phyloP scores from a whole-genome alignment of 2,797 vertebrate species.

The Arremon aurantiirostris region DNA sequence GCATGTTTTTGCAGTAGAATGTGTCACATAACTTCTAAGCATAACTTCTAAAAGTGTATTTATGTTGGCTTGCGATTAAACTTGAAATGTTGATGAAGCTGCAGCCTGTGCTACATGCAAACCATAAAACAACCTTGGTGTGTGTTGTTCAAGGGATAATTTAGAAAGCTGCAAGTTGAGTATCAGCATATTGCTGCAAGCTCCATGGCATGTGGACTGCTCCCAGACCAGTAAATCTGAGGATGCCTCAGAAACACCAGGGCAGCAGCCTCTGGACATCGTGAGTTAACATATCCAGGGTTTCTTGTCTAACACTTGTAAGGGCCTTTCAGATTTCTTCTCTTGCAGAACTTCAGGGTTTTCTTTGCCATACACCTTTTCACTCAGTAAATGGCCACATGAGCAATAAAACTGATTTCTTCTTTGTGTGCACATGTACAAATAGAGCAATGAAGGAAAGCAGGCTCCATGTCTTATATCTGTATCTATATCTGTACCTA shows the following conservation, averaged over 20 bases:
- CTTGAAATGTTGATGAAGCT: background rate
- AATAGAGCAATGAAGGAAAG: background rate
- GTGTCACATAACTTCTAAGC: background rate
- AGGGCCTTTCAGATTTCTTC: background rate
- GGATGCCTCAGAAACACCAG: background rate
- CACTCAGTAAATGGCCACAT: background rate
- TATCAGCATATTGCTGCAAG: background rate
- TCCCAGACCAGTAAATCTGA: background rate
- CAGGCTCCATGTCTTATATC: background rate
- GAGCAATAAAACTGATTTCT: background rate
- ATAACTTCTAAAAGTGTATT: background rate
- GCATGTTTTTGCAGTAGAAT: background rate
- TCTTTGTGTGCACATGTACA: background rate
- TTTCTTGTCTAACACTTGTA: background rate
- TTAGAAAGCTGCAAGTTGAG: background rate
- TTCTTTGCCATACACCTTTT: background rate
- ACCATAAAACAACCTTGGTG: background rate
- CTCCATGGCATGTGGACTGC: background rate
- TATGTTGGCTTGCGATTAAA: conserved; percentile 12
- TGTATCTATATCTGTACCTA: background rate
- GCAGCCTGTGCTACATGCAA: background rate
- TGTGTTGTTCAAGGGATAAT: background rate
- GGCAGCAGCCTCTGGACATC: background rate
- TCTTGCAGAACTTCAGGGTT: background rate
- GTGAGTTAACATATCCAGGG: background rate